phyloP scores from a whole-genome alignment of 2,113 vertebrate genomes.

The Acrocephalus kingi region DNA sequence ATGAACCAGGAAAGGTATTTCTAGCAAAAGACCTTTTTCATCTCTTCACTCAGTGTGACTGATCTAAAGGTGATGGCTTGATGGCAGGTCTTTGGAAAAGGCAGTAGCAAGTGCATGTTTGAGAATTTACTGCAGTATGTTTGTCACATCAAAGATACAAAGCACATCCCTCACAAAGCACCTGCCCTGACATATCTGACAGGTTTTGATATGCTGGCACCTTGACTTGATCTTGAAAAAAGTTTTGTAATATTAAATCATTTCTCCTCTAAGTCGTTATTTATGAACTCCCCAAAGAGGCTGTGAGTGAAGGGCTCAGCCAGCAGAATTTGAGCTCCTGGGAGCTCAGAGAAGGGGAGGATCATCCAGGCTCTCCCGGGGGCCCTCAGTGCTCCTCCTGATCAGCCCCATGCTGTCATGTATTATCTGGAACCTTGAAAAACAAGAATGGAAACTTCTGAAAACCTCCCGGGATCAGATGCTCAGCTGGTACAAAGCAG shows the following conservation, averaged over 20 bases:
- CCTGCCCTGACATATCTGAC: background rate
- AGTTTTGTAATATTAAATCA: background rate
- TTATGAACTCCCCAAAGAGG: background rate
- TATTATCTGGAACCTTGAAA: background rate
- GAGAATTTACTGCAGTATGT: background rate
- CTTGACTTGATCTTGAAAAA: slow-evolving; percentile 58
- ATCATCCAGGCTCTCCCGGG: rapidly evolving
- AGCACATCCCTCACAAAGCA: background rate
- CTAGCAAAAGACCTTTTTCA: background rate
- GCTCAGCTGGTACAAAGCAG: background rate
- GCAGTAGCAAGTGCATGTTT: background rate
- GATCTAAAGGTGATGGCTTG: background rate
- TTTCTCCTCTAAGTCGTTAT: background rate
- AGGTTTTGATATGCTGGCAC: background rate
- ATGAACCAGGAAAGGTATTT: background rate
- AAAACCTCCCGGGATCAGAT: background rate
- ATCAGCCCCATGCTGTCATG: background rate
- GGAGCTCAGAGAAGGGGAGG: background rate
- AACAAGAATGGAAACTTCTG: background rate
- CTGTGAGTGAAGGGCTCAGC: background rate
- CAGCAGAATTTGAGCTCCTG: background rate
- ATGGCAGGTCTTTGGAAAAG: background rate
- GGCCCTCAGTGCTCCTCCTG: background rate
- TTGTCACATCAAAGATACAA: background rate
- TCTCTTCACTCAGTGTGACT: background rate